Base-by-base conservation (phyloP, 2,888 invertebrate genomes). In the Drosophila mimica region DNA sequence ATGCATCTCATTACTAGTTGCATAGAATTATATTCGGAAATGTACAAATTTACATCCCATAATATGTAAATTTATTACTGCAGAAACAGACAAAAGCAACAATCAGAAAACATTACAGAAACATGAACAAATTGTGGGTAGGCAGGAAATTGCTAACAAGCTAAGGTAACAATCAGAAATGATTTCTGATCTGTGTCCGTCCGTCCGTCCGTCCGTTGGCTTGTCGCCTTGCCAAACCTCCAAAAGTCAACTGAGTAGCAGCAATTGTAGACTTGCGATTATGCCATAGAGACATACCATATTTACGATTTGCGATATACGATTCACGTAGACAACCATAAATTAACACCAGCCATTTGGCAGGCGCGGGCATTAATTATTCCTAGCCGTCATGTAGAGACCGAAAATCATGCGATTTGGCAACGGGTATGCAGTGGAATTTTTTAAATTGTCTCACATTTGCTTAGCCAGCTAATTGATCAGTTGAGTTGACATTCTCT, bases 121-220 rank as follows among this genome's bases (percentile, higher is more conserved):
- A 51, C 17, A n/a, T 57, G 52, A 53, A 52, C 30, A 57, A 51
- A 60, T 65, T 65, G 79, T 79, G 65, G 79, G 76, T 51, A 53
- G 70, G 56, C 83, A 88, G 89, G 89, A 83, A 83, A 83, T 81
- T 67, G 83, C 83, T 81, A 86, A 88, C 81, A 86, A 88, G 83
- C 52, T n/a, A 56, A 40, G 46, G 56, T 53, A 80, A 70, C 74
- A 87, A 81, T 82, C 68, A 54, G 65, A 73, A 33, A 59, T 72
- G 76, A 76, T 79, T 79, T 84, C 52, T 82, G 82, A 69, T 66
- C 49, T 36, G n/a, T 36, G 36, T 54, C 52, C 34, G 38, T 20
- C 56, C 28, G 48, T 54, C 54, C 13, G 56, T 36, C 49, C 11
- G 38, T 20, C 38, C 34, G 30, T 20, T 40, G 31, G 46, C 31